A percentile compares a stretch with the other conserved stretches of the same genome.
Evolutionary conservation across 2,888 invertebrate species (phyloP).

Genomic region (Erebia aethiops): DNA sequence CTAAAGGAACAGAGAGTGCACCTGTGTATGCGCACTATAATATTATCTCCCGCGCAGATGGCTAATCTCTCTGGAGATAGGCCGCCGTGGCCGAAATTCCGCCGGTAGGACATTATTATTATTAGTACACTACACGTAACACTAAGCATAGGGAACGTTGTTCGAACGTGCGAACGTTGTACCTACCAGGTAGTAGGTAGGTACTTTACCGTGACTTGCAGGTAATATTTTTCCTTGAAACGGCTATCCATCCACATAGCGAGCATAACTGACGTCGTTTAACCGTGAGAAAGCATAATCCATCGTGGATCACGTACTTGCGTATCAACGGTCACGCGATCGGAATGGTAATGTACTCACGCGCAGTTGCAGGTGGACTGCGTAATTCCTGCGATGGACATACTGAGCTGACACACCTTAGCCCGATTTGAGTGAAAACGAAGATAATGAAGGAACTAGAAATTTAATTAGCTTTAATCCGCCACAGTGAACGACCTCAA

Average conservation of each 20-base stretch:
- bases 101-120: too few species aligned
- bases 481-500: too few species aligned
- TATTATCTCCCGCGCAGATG: too few species aligned
- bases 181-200: too few species aligned
- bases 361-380: conserved; percentile 8
- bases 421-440: not conserved
- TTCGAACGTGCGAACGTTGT: too few species aligned
- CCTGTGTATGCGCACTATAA: too few species aligned
- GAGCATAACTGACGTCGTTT: not conserved
- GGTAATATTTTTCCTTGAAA: not conserved
- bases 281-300: conserved; percentile 21
- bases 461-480: not conserved
- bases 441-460: not conserved
- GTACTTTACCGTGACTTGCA: too few species aligned
- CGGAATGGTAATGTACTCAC: conserved; percentile 11
- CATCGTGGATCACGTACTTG: conserved; percentile 12
- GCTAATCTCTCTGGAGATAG: too few species aligned
- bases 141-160: too few species aligned
- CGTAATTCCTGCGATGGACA: conserved; percentile 12
- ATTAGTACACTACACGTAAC: too few species aligned
- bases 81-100: too few species aligned
- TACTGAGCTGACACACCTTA: conserved; percentile 13
- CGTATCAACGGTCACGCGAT: conserved; percentile 8
- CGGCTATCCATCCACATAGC: not conserved
- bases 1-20: too few species aligned